phyloP scores from a whole-genome alignment of 2,888 invertebrate species.

The Tineola bisselliella region DNA sequence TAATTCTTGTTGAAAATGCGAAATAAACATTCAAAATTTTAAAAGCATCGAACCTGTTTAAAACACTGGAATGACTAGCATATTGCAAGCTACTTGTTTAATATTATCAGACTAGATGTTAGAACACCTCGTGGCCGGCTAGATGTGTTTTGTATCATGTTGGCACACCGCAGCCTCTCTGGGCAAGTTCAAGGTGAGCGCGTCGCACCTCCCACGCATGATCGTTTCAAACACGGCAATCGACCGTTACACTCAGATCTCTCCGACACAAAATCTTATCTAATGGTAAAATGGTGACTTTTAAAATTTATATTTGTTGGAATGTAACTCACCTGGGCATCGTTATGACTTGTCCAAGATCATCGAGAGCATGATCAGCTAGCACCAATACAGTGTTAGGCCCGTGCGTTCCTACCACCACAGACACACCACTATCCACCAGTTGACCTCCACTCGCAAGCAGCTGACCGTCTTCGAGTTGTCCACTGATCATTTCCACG shows the following conservation, averaged over 20 bases:
- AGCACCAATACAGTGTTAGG: constrained; percentile 74
- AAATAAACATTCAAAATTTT: no score
- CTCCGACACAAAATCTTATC: not conserved
- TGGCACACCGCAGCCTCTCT: constrained; percentile 38
- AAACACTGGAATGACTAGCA: no score
- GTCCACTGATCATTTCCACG: constrained; percentile 80
- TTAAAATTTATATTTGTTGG: not conserved
- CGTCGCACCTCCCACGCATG: constrained; percentile 61
- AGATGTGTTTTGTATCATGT: not conserved
- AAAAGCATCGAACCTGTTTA: no score
- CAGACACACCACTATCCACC: constrained; percentile 63
- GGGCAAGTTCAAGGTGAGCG: constrained; percentile 67
- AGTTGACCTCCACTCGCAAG: constrained; percentile 59
- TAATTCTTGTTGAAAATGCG: no score
- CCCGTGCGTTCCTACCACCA: constrained; percentile 56
- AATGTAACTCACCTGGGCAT: constrained; percentile 68
- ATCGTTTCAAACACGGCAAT: constrained; percentile 41
- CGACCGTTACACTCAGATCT: constrained; percentile 44
- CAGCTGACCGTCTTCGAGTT: constrained; percentile 68
- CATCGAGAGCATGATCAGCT: constrained; percentile 77
- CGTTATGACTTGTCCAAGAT: constrained; percentile 72
- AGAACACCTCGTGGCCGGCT: not conserved
- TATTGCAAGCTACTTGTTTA: not conserved
- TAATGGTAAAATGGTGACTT: not conserved
- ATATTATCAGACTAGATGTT: not conserved